Conservation (phyloP, 2,888 invertebrate genomes). For the Rhamphomyia laevipes region DNA sequence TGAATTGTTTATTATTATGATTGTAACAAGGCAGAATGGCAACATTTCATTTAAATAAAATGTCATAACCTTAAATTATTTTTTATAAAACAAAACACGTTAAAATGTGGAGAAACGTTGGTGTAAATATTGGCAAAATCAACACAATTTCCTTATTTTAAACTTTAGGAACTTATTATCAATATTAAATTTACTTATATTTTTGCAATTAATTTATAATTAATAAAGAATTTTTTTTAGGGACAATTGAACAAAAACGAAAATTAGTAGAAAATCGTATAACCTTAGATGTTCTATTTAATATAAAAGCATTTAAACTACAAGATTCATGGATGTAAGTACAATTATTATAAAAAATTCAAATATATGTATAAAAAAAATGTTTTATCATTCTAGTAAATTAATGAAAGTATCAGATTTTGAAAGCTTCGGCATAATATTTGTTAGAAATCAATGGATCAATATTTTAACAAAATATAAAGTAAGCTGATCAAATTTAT, state of each 20-base stretch:
- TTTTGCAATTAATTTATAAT: too few relatives aligned
- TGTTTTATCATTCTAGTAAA: conserved; percentile 16
- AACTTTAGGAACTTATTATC: background rate
- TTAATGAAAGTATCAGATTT: conserved; percentile 25
- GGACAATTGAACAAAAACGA: conserved; percentile 31
- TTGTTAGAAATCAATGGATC: conserved; percentile 31
- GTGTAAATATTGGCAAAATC: background rate
- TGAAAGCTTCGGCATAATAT: conserved; percentile 27
- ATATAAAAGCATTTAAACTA: conserved; percentile 24
- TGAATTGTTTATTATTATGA: background rate
- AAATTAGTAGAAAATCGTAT: conserved; percentile 29
- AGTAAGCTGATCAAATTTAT: conserved; percentile 22
- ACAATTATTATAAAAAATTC: background rate
- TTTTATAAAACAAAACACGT: background rate
- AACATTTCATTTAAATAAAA: background rate
- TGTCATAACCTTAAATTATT: background rate
- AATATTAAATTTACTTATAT: background rate
- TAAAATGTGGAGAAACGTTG: too few relatives aligned
- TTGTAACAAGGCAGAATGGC: background rate
- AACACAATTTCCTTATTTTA: background rate
- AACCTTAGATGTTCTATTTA: conserved; percentile 26
- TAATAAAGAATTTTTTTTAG: conserved; percentile 13
- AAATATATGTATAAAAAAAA: background rate
- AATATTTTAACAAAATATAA: conserved; percentile 29
- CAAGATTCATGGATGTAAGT: conserved; percentile 31